A percentile compares a stretch with the other conserved stretches of the same genome.
phyloP scores from a whole-genome alignment of 2,113 vertebrate species.

The Prochilodus magdalenae region DNA sequence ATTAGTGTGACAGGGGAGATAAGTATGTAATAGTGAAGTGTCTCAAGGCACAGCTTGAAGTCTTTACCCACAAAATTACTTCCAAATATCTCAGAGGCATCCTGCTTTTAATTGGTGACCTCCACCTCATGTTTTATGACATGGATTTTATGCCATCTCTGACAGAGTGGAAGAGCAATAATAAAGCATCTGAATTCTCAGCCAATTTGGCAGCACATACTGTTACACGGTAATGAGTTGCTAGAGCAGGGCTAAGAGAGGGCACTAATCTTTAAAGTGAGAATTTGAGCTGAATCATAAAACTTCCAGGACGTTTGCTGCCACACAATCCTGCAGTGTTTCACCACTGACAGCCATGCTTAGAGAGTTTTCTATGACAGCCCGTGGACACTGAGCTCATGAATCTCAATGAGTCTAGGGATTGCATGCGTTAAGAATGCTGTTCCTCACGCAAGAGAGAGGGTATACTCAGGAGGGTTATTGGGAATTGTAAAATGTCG shows the following conservation, averaged over 20 bases:
- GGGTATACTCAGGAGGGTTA: constrained; percentile 32
- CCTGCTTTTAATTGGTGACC: constrained; percentile 60
- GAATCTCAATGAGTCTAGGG: constrained; percentile 49
- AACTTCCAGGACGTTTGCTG: constrained; percentile 32
- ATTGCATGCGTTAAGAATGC: constrained; percentile 23
- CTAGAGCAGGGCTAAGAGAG: constrained; percentile 19
- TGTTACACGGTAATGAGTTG: constrained; percentile 52
- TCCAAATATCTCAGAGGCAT: constrained; percentile 36
- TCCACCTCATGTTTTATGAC: constrained; percentile 57
- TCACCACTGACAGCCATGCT: constrained; percentile 20
- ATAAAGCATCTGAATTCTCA: constrained; percentile 60
- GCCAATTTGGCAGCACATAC: constrained; percentile 53
- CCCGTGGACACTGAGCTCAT: not conserved
- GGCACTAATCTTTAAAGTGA: constrained; percentile 39
- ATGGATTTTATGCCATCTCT: constrained; percentile 65
- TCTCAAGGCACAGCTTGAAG: not conserved
- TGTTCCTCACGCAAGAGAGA: not conserved
- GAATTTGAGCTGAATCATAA: constrained; percentile 30
- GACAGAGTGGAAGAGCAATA: constrained; percentile 59
- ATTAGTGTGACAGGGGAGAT: not conserved
- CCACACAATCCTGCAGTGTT: constrained; percentile 3
- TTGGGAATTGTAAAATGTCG: constrained; percentile 55
- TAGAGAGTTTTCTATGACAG: constrained; percentile 30
- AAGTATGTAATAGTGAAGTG: not conserved
- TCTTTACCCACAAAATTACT: constrained; percentile 32